These are phyloP conservation scores for Oeneis ivallda DNA, from an alignment of 2,888 invertebrate genomes.

Conservation along the genomic window DNA sequence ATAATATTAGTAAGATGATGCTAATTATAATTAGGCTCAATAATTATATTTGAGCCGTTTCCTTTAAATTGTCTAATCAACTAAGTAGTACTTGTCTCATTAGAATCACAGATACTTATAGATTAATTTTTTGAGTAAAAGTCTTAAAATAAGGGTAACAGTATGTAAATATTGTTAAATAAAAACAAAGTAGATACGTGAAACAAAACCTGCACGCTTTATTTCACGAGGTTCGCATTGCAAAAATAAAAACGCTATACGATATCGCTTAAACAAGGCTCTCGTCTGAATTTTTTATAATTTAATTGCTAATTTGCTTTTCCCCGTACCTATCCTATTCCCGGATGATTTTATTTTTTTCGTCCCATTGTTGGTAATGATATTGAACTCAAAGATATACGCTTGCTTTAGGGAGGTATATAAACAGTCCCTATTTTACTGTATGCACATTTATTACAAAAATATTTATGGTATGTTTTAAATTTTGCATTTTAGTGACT, in stretches of 20 bases:
- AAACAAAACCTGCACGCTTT: constrained; percentile 18
- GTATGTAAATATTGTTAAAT: background rate
- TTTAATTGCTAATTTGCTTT: constrained; percentile 77
- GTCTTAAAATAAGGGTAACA: background rate
- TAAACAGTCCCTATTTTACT: background rate
- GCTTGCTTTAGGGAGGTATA: background rate
- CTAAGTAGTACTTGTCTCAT: too few species aligned
- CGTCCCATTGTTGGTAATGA: constrained; percentile 44
- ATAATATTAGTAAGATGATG: too few species aligned
- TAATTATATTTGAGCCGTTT: too few species aligned
- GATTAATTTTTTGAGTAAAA: background rate
- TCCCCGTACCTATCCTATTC: constrained; percentile 51
- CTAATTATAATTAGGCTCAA: too few species aligned
- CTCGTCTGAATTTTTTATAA: constrained; percentile 66
- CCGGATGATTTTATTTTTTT: constrained; percentile 47
- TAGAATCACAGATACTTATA: too few species aligned
- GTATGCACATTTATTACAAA: background rate
- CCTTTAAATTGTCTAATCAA: too few species aligned
- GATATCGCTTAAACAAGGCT: constrained; percentile 60
- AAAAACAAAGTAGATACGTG: background rate
- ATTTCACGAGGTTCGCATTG: constrained; percentile 46
- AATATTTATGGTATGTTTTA: too few species aligned
- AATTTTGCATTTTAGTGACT: too few species aligned
- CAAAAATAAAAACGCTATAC: constrained; percentile 56
- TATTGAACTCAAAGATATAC: background rate